Base-by-base conservation (phyloP, 92 coral and sea anemone species). In the Blastomussa wellsi region DNA sequence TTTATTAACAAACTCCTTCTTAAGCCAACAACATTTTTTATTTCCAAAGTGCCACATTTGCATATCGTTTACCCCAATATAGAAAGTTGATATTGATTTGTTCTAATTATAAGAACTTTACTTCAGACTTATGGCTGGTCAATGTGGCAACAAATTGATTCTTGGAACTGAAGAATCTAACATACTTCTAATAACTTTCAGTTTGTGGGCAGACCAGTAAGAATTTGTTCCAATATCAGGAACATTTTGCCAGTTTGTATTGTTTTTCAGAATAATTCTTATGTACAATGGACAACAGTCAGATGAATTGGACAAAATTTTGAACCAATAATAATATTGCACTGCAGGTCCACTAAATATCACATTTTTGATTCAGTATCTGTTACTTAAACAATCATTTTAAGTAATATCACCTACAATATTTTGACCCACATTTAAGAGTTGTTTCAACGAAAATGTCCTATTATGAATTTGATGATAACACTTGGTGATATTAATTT, bases 91-190 rank as follows among this genome's bases (percentile, higher is more conserved):
- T 70, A 70, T 70, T 70, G 74, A 26, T 17, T 68, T 19, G 19
- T 33, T 68, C 24, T 68, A 68, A 68, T 68, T 68, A 33, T 2
- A 20, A 33, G 6, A 11, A 22, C 26, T 24, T 20, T 22, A 35
- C 47, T 22, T 17, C 75, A 70, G 75, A 70, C 75, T 36, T 35
- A 13, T 70, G 75, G 75, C 75, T 70, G 44, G 75, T 22, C 75
- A 20, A 9, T 35, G 28, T 35, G 75, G 75, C 75, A 70, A 70
- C 75, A 24, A 37, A 36, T 19, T 14, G 47, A 17, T 70, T 70
- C 74, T 26, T 14, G 42, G 41, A 35, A 69, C 15, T 48, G 4
- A 22, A 22, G 28, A 28, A 28, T 62, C 35, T 62, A 5, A 22
- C 0, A 2, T 8, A 57, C 29, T n/a, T n/a, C n/a, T 57, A 24